Evolutionary conservation across 2,888 invertebrate genomes (phyloP), one percentile per base, ranked within the genome.

Genomic region (Drosophila melanosoma): DNA sequence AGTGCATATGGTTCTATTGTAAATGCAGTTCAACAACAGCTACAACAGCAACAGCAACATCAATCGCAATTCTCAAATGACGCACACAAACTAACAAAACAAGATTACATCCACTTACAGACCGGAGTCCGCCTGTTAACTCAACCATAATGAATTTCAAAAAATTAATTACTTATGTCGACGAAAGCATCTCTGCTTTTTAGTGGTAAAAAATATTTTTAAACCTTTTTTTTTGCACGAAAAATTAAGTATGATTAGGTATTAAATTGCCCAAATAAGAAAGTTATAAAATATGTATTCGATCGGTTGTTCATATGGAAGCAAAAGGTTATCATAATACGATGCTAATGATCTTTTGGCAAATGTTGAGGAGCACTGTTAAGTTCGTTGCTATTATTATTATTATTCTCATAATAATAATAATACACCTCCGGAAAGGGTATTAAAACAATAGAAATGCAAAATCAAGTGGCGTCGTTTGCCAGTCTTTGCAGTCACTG

Each of bases 41-140:
- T 3, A 36, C 36, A 38, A 36, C 26, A 36, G 51, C 20, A 12
- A 49, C 20, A 12, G 51, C 20, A 12, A 49, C 20, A 12, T 42
- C 45, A 64, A 58, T 36, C 29, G 38, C 57, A 51, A 63, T 49
- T 51, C 17, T 32, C 58, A 62, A 58, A 23, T 75, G 80, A 66
- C 80, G 76, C 65, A 69, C 64, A 69, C 35, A 45, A 49, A 12
- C 36, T 8, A 20, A 32, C 42, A 59, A 52, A 59, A 40, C 26
- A 23, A n/a, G 33, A 53, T 53, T 53, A 54, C 40, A 64, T 58
- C 59, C n/a, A 45, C 54, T 15, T 23, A 15, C 23, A 15, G 15
- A 23, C 8, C 45, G 23, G 2, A 45, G 23, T 23, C 15, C 23
- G 4, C 7, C 8, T 45, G 45, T 15, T 23, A 2, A 23, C 15